Conservation (phyloP, 1,140 invertebrate species). For the Leptinotarsa defecta region DNA sequence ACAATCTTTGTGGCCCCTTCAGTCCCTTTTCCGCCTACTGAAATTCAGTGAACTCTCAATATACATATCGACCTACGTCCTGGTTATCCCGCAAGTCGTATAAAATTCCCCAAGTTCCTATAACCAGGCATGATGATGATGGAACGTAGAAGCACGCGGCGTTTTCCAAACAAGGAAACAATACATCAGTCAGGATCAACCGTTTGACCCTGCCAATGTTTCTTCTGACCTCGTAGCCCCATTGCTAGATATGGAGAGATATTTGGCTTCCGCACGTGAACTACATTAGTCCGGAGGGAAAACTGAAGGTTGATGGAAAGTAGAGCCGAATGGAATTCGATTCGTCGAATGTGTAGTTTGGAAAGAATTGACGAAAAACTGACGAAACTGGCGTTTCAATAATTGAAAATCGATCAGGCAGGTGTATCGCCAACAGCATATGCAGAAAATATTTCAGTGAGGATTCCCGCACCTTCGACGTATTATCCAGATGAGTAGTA, state of each 20-base stretch:
- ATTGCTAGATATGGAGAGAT: constrained; percentile 1
- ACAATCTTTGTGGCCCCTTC: neutral
- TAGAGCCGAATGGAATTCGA: neutral
- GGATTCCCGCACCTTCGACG: too few relatives aligned
- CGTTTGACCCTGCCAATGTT: constrained; percentile 20
- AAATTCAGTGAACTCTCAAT: neutral
- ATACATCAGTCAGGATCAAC: constrained; percentile 21
- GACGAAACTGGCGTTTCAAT: too few relatives aligned
- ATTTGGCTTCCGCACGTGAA: constrained; percentile 8
- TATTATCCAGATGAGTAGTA: too few relatives aligned
- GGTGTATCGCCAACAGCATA: too few relatives aligned
- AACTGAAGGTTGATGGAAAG: neutral
- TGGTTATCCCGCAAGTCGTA: constrained; percentile 11
- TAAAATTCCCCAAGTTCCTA: neutral
- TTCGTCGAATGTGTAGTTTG: too few relatives aligned
- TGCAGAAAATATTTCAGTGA: too few relatives aligned
- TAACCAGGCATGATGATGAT: constrained; percentile 14
- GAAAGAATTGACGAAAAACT: too few relatives aligned
- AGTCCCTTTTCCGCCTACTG: neutral
- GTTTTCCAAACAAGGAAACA: constrained; percentile 18
- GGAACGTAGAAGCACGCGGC: neutral
- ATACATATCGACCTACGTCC: neutral
- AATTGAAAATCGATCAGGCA: too few relatives aligned
- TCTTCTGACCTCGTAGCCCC: constrained; percentile 9
- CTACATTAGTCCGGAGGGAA: neutral